Evolutionary conservation across 2,888 invertebrate genomes (phyloP), one percentile per base, ranked within the genome.

Genomic region (Epsilonema sp.): DNA sequence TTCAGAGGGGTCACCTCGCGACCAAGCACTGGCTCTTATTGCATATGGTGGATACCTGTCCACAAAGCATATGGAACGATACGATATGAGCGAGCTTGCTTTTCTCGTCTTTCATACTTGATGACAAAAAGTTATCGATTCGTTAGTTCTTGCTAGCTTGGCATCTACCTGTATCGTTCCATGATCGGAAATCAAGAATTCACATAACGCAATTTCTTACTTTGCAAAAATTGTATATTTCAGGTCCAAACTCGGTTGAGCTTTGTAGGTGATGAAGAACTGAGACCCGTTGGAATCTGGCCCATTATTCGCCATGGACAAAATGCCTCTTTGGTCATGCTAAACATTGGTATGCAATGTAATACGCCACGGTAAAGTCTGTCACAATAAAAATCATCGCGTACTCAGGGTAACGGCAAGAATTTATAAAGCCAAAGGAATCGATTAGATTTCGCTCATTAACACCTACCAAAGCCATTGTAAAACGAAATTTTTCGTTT

Each of bases 231-330:
- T 65, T 3, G 94, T 94, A 66, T 97, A 94, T 65, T 97, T 97
- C 49, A 92, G 73, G 68, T 97, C 94, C 47, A 99, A 73, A 70
- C 89, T 86, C 39, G 86, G 82, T 63, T 97, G 94, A 49, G 87
- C 79, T 16, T 77, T 80, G 68, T 94, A 97, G 0, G 83, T 79
- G 54, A 99, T 81, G 66, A 97, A 97, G 69, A 99, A 99, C 66
- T 97, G 97, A 60, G 90, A 90, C 42, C 42, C 84, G 73, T 97
- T 99, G 11, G 87, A 83, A 66, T 94, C 89, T 1, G 92, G 87
- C 2, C 94, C 94, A 71, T 85, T 92, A 65, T 92, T 97, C 4
- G 97, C 97, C 92, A 94, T 90, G 2, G 92, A 90, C 1, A 97
- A 74, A 53, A 81, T 77, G 1, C 90, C 94, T 60, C 90, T 74